Evolutionary conservation across 1,140 invertebrate genomes (phyloP), one percentile per base, ranked within the genome.

Genomic region (Carposina sasakii): DNA sequence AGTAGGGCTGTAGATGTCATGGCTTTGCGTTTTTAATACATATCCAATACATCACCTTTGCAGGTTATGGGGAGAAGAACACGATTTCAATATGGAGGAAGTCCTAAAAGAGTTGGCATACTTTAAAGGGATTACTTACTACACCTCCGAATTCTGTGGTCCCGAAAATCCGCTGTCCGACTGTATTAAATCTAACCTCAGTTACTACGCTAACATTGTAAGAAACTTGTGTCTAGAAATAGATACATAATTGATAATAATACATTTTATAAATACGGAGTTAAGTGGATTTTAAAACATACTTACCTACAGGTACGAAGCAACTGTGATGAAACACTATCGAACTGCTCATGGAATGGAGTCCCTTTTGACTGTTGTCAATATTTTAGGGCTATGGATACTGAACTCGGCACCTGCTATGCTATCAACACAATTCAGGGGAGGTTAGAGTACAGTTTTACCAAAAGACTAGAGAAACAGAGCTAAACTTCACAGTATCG

Each of bases 41-140:
- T n/a, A n/a, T n/a, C n/a, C n/a, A n/a, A n/a, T n/a, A n/a, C n/a
- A n/a, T n/a, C 24, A 53, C 33, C 52, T 44, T 61, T 63, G 20
- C 8, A 91, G 90, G 37, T 60, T 89, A 12, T 91, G 87, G 83
- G 89, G 90, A 3, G 63, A 71, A 37, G 87, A 89, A 26, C 89
- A 91, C 49, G 89, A 91, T 60, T 91, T 89, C 43, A 91, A 90
- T 26, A 67, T 91, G 58, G 90, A 91, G 64, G 90, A 91, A 68
- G 87, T 90, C 12, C 71, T 92, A 1, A 90, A 89, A 57, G 90
- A 91, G 66, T 76, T 91, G 34, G 87, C 89, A 1, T 91, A 87
- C 66, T 92, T 89, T 57, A 87, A 89, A 44, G 90, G 90, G 2
- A 83, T 89, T 9, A 89, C 87, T 13, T 91, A 91, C 62, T 91